Percentiles rank a stretch among this genome's conserved stretches.
Evolutionary conservation across 1,140 invertebrate species (phyloP).

Genomic region (Papilio dardanus): DNA sequence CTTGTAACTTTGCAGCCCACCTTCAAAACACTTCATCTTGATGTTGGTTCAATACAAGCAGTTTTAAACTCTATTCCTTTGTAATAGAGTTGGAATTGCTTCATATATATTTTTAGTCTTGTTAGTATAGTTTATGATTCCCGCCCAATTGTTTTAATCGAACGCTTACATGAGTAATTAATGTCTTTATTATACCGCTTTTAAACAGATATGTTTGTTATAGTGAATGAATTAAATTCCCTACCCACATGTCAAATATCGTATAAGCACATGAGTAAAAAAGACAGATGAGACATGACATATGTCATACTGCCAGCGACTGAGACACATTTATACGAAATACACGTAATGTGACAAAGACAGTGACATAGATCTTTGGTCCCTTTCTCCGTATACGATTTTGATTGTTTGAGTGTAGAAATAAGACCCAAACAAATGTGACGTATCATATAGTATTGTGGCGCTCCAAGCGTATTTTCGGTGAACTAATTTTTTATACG

Average conservation of each 20-base stretch:
- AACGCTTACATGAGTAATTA: slow-evolving; percentile 5
- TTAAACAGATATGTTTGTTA: background rate
- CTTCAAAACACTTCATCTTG: slow-evolving; percentile 3
- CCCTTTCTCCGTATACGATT: no score
- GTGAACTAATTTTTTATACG: no score
- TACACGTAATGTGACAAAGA: no score
- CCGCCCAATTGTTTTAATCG: slow-evolving; percentile 20
- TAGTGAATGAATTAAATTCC: background rate
- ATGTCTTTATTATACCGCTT: slow-evolving; percentile 11
- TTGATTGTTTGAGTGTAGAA: no score
- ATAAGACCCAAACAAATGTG: no score
- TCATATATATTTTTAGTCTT: background rate
- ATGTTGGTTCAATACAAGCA: background rate
- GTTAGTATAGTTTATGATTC: background rate
- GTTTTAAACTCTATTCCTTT: background rate
- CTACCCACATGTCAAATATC: background rate
- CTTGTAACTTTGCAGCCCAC: background rate
- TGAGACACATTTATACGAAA: no score
- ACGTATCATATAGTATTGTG: no score
- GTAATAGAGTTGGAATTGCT: background rate
- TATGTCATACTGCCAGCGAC: no score
- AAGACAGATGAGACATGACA: no score
- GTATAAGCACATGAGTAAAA: no score
- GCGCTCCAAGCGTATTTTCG: no score
- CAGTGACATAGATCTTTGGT: no score